A percentile compares a stretch with the other conserved stretches of the same genome.
Conservation (phyloP, 1,140 invertebrate genomes). For the Cyclina sinensis region DNA sequence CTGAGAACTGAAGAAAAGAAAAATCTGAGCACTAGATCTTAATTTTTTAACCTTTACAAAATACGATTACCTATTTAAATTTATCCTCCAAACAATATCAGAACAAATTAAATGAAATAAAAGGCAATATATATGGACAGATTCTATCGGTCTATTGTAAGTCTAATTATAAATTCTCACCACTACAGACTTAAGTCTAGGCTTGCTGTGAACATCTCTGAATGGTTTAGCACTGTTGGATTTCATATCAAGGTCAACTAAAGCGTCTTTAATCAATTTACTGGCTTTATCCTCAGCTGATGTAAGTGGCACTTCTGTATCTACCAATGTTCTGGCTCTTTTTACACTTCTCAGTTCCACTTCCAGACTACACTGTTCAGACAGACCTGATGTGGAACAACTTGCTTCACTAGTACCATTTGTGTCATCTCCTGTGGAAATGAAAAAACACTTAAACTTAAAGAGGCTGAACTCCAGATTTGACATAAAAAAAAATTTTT, state of each 20-base stretch:
- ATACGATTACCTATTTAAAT: too few relatives aligned
- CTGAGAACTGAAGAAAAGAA: too few relatives aligned
- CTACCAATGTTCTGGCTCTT: not conserved
- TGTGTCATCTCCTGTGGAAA: not conserved
- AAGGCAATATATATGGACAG: too few relatives aligned
- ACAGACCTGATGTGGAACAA: not conserved
- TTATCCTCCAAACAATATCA: too few relatives aligned
- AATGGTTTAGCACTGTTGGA: not conserved
- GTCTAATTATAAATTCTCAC: constrained; percentile 25
- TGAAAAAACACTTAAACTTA: not conserved
- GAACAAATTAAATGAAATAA: too few relatives aligned
- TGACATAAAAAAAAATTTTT: too few relatives aligned
- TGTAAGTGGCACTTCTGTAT: not conserved
- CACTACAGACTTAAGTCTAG: not conserved
- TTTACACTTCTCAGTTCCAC: not conserved
- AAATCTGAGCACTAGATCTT: too few relatives aligned
- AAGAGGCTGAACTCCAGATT: too few relatives aligned
- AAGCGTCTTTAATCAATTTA: not conserved
- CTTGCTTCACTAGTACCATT: not conserved
- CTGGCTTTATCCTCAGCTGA: not conserved
- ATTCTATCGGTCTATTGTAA: constrained; percentile 15
- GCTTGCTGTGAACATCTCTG: not conserved
- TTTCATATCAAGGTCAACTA: not conserved
- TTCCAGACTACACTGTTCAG: too few relatives aligned
- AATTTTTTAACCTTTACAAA: too few relatives aligned